Base-by-base conservation (phyloP, 2,797 vertebrate species). In the Xiphophorus birchmanni region DNA sequence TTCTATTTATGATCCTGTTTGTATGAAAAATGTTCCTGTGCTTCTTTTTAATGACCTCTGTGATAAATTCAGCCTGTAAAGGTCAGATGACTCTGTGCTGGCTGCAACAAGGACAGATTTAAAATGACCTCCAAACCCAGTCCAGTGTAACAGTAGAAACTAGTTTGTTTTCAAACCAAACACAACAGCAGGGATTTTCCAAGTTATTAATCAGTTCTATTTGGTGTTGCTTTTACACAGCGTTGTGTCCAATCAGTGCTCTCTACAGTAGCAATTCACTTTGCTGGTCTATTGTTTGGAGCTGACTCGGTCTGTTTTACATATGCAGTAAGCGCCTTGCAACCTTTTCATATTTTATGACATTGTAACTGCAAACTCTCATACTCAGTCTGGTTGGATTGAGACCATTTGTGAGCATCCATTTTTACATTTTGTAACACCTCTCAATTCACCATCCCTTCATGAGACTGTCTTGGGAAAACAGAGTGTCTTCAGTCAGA, bases 101-200 rank as follows among this genome's bases (percentile, higher is more conserved):
- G 81, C 80, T 84, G 56, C 58, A 35, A 6, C 72, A 82, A 86
- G 81, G 80, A 75, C 76, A 37, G 0, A 1, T 84, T 75, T 54
- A 58, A 65, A 58, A 76, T 47, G 54, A 79, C 73, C n/a, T 44
- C 26, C 75, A 78, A 90, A 65, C 78, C 48, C 18, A 52, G 10
- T 75, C 11, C 86, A 88, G 29, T 75, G 65, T 83, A 80, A 87
- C 77, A 78, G 75, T 44, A 80, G 54, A 86, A 84, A 83, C 72
- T 63, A 77, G 56, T 42, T 26, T 0, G 3, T 47, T 47, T 18
- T 72, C 26, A 69, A 60, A 79, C 45, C 74, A 81, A 81, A 81
- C 37, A 17, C n/a, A 48, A 60, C 65, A 21, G 26, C 50, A 73
- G 26, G 9, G 42, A 48, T 47, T 29, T 63, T 18, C 35, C 2